phyloP scores from a whole-genome alignment of 2,797 vertebrate genomes.

The Threskiornis aethiopicus region DNA sequence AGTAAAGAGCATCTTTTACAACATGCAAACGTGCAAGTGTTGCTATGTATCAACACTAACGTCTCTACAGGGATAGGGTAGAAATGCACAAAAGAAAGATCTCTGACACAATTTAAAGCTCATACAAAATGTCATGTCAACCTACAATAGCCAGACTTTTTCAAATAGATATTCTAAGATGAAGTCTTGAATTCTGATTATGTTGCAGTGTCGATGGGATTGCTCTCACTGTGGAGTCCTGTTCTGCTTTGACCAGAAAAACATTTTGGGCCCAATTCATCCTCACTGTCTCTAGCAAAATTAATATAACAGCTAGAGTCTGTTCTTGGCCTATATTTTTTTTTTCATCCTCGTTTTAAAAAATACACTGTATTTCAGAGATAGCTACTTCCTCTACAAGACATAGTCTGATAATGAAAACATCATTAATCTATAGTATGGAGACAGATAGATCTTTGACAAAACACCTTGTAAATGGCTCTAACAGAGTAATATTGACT shows the following conservation, averaged over 20 bases:
- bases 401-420: slow-evolving; percentile 70
- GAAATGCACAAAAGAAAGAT: not conserved
- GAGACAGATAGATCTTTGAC: slow-evolving; percentile 74
- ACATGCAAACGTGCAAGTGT: not conserved
- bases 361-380: slow-evolving; percentile 50
- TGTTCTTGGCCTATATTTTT: not conserved
- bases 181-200: slow-evolving; percentile 32
- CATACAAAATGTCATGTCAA: not conserved
- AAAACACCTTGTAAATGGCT: slow-evolving; percentile 72
- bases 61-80: not conserved
- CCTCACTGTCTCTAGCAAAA: not conserved
- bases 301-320: not conserved
- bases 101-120: slow-evolving; percentile 10
- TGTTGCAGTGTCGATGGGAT: not conserved
- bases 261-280: not conserved
- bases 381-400: slow-evolving; percentile 36
- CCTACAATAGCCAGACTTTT: slow-evolving; percentile 2
- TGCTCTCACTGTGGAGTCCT: not conserved
- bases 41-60: not conserved
- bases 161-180: slow-evolving; percentile 40
- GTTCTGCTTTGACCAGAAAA: not conserved
- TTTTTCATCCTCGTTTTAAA: slow-evolving; percentile 24
- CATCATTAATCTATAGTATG: slow-evolving; percentile 67
- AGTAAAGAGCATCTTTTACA: not conserved
- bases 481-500: slow-evolving; percentile 77